Percentiles rank a stretch among this genome's conserved stretches.
phyloP scores from a whole-genome alignment of 2,888 invertebrate species.

The Aspidapion aeneum region DNA sequence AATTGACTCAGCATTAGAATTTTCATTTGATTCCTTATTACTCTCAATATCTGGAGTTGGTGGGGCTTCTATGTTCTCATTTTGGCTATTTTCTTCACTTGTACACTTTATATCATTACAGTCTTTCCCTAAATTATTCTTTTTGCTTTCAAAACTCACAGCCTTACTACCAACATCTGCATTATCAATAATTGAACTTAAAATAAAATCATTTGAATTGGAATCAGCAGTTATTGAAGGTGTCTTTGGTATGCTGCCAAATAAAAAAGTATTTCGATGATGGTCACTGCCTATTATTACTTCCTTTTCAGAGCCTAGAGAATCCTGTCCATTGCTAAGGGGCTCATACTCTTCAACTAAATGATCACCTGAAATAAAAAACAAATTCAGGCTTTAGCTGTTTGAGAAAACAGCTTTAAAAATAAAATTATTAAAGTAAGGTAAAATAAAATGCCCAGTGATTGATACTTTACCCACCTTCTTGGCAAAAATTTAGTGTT shows the following conservation, averaged over 20 bases:
- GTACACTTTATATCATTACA: slow-evolving; percentile 18
- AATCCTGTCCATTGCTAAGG: slow-evolving; percentile 28
- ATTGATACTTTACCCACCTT: too few relatives aligned
- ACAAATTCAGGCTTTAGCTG: too few relatives aligned
- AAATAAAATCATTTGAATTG: slow-evolving; percentile 26
- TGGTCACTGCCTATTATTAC: slow-evolving; percentile 12
- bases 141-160: slow-evolving; percentile 24
- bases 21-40: slow-evolving; percentile 14
- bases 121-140: slow-evolving; percentile 22
- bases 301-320: slow-evolving; percentile 16
- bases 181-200: slow-evolving; percentile 19
- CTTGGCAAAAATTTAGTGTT: too few relatives aligned
- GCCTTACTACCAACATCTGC: slow-evolving; percentile 12
- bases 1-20: slow-evolving; percentile 7
- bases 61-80: slow-evolving; percentile 7
- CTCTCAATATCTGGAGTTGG: slow-evolving; percentile 15
- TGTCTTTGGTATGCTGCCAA: slow-evolving; percentile 25
- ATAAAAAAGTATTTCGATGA: slow-evolving; percentile 23
- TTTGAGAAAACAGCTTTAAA: too few relatives aligned
- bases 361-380: slow-evolving; percentile 26
- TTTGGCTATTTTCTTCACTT: slow-evolving; percentile 6
- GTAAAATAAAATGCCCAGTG: too few relatives aligned
- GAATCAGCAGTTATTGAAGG: slow-evolving; percentile 23
- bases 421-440: too few relatives aligned
- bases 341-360: slow-evolving; percentile 24